These are phyloP conservation scores for Dryadula phaetusa DNA, from an alignment of 2,888 invertebrate genomes.

Conservation along the genomic window DNA sequence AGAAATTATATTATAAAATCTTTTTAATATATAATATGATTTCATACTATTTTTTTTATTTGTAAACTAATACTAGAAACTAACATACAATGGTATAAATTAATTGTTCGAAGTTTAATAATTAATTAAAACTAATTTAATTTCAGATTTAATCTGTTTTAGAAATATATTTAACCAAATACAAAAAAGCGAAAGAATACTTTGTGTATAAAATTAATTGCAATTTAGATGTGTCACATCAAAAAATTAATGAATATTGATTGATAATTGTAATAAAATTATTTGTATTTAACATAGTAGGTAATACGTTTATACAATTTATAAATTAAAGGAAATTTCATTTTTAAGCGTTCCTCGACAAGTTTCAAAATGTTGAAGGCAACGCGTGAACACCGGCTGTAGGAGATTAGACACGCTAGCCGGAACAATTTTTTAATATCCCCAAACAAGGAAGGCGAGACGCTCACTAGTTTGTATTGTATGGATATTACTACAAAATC, in stretches of 20 bases:
- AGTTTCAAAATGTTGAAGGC: constrained; percentile 51
- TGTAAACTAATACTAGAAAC: too few relatives aligned
- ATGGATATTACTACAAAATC: constrained; percentile 52
- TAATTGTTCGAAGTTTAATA: too few relatives aligned
- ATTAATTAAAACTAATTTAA: too few relatives aligned
- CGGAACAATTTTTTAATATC: constrained; percentile 84
- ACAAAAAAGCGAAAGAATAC: too few relatives aligned
- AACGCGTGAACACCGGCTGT: constrained; percentile 72
- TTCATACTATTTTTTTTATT: too few relatives aligned
- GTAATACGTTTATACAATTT: background rate
- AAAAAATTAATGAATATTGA: background rate
- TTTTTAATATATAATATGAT: too few relatives aligned
- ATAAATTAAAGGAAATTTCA: constrained; percentile 33
- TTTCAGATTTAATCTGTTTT: too few relatives aligned
- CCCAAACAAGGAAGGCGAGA: constrained; percentile 77
- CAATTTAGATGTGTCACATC: too few relatives aligned
- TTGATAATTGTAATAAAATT: background rate
- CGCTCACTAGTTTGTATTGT: constrained; percentile 56
- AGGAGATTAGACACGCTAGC: constrained; percentile 82
- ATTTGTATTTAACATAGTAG: background rate
- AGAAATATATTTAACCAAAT: too few relatives aligned
- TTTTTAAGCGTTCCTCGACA: constrained; percentile 53
- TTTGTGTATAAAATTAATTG: too few relatives aligned
- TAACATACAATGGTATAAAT: too few relatives aligned
- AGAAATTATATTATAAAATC: too few relatives aligned